Conservation (phyloP, 2,113 vertebrate genomes). For the Ailuropoda melanoleuca region DNA sequence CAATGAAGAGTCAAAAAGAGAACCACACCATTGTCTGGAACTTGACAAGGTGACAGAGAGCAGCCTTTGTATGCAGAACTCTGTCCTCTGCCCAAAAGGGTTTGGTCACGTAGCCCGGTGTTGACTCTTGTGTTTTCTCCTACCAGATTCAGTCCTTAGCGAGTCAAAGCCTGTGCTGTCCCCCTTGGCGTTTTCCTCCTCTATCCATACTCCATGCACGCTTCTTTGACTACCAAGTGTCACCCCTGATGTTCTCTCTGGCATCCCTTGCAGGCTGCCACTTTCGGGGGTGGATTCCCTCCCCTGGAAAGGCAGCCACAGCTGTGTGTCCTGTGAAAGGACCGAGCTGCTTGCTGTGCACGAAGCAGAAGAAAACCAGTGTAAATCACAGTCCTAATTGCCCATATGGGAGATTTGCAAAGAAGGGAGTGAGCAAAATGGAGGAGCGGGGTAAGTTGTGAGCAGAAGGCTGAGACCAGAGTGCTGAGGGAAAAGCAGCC, state of each 20-base stretch:
- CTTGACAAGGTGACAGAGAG: background rate
- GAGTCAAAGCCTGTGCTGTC: background rate
- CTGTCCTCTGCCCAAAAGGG: background rate
- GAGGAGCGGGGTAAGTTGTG: background rate
- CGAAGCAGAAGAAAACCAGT: background rate
- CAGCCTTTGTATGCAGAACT: background rate
- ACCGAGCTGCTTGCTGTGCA: background rate
- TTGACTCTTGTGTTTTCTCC: background rate
- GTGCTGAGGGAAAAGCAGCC: background rate
- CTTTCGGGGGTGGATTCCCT: background rate
- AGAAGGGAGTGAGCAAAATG: background rate
- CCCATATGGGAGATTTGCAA: background rate
- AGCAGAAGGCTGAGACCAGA: background rate
- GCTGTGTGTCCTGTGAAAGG: background rate
- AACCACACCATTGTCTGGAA: background rate
- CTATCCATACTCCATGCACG: accelerated
- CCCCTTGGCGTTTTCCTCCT: background rate
- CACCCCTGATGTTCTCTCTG: background rate
- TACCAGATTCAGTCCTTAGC: background rate
- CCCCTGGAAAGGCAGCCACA: background rate
- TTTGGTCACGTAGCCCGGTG: background rate
- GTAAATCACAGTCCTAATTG: background rate
- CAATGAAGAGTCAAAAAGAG: background rate
- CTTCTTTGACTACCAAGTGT: background rate
- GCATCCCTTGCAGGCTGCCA: background rate